Evolutionary conservation across 1,140 invertebrate species (phyloP), one percentile per base, ranked within the genome.

Genomic region (Coboldia fuscipes): DNA sequence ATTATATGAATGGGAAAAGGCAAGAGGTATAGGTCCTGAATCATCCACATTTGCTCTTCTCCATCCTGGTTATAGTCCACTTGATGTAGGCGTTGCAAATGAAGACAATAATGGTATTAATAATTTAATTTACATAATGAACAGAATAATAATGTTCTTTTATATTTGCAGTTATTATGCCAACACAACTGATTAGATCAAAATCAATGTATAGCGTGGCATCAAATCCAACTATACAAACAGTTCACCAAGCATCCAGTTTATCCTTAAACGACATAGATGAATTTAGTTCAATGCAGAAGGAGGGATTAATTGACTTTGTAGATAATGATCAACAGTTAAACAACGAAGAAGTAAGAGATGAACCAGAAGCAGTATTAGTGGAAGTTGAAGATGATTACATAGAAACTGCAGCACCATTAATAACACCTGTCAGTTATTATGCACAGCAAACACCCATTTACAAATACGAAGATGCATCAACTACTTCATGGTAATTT

Each of bases 1-100:
- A 48, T 59, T 89, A 0, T 83, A 84, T 49, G 82, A 89, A 50
- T 89, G 84, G 85, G 84, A 90, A 49, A 81, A 83, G 39, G 72
- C 78, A 19, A 58, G 70, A 30, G 79, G 79, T 3, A 82, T 83
- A 32, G 71, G 69, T 1, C 79, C 75, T 0, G 79, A 82, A 51
- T 69, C 70, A 0, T 84, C 79, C 1, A 84, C 80, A 0, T 80
- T 83, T 37, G 73, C 76, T 0, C 48, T 84, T 0, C 54, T 85
- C 0, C 67, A 70, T 44, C 65, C 68, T 1, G 63, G 62, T 8
- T 63, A 65, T 43, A 50, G 50, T 31, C 54, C 56, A 32, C 44
- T 52, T 7, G 45, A 50, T 36, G 48, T 53, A 18, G 37, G 45
- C 1, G 42, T 48, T 21, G 52, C 46, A 16, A 44, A 48, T 30